Conservation (phyloP, 2,888 invertebrate genomes). For the Ectropis crepuscularia region DNA sequence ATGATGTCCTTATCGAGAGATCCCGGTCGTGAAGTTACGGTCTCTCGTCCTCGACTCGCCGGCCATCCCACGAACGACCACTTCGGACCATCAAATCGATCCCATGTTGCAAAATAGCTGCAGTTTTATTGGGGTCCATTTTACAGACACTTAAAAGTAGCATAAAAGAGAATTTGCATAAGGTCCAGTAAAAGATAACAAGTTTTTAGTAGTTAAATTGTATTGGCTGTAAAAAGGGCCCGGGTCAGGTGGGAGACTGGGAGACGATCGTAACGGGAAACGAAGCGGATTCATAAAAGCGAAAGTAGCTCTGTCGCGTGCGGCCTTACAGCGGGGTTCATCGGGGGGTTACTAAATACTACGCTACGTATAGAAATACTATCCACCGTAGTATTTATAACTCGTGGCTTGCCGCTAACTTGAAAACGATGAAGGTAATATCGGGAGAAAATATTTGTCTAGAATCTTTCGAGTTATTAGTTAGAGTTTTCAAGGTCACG, state of each 20-base stretch:
- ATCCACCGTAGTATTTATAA: no score
- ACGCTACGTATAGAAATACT: no score
- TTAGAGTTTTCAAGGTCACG: no score
- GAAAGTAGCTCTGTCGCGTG: no score
- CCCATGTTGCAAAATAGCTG: conserved; percentile 17
- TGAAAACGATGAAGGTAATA: no score
- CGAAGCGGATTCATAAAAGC: no score
- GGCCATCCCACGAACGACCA: conserved; percentile 14
- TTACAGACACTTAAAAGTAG: conserved; percentile 24
- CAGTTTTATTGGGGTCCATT: conserved; percentile 28
- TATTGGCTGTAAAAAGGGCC: conserved; percentile 19
- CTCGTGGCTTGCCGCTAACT: no score
- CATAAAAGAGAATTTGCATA: conserved; percentile 23
- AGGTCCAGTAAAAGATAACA: conserved; percentile 27
- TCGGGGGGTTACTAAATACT: no score
- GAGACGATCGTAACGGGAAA: conserved; percentile 1
- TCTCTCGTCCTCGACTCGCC: conserved; percentile 30
- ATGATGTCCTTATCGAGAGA: conserved; percentile 73
- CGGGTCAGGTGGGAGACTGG: conserved; percentile 11
- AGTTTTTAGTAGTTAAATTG: conserved; percentile 30
- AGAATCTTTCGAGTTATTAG: no score
- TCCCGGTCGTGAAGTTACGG: conserved; percentile 44
- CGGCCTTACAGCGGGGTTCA: no score
- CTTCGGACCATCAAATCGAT: conserved; percentile 8
- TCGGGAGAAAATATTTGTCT: no score